phyloP scores from a whole-genome alignment of 2,797 vertebrate genomes.

The Morus bassanus region DNA sequence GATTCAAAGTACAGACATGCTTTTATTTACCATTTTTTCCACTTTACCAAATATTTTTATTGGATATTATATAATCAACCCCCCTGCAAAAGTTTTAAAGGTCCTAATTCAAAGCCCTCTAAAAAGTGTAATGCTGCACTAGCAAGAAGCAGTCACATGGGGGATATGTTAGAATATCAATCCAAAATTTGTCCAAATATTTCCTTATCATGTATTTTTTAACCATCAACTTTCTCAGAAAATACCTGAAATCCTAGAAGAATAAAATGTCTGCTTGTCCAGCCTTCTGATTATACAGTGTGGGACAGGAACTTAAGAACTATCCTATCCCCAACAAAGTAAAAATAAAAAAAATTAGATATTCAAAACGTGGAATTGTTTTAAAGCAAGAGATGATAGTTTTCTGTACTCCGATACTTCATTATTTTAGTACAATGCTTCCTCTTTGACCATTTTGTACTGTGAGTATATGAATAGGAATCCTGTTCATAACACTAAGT shows the following conservation, averaged over 20 bases:
- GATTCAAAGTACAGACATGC: conserved; percentile 41
- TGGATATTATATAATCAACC: not conserved
- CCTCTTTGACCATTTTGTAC: not conserved
- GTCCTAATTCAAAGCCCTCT: conserved; percentile 2
- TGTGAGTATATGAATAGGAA: not conserved
- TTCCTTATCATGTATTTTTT: not conserved
- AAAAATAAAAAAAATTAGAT: not conserved
- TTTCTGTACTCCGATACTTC: not conserved
- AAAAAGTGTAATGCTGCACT: conserved; percentile 6
- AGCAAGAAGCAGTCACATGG: conserved; percentile 60
- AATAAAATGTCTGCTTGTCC: not conserved
- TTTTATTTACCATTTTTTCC: conserved; percentile 42
- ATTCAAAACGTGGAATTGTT: not conserved
- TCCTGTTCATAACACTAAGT: not conserved
- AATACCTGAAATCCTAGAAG: not conserved
- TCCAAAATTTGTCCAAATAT: not conserved
- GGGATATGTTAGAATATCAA: conserved; percentile 41
- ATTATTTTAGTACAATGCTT: not conserved
- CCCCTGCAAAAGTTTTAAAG: not conserved
- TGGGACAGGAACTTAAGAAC: not conserved
- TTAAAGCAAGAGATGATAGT: not conserved
- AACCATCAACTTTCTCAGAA: not conserved
- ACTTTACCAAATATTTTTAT: conserved; percentile 60
- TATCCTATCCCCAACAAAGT: not conserved
- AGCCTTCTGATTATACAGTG: not conserved